Conservation (phyloP, 2,888 invertebrate species). For the Drosophila paranaensis region DNA sequence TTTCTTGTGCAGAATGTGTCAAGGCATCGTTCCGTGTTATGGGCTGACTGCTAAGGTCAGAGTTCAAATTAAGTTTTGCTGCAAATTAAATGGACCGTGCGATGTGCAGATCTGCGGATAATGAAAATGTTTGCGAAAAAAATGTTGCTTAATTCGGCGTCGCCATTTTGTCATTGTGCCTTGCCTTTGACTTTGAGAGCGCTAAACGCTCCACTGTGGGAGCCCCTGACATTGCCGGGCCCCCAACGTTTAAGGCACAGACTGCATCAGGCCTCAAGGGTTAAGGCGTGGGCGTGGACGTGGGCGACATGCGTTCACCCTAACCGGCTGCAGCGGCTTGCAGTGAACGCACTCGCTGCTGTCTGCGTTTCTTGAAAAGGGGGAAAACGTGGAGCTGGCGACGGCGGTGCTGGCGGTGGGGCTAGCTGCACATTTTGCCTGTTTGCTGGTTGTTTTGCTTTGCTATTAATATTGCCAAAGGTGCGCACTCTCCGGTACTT, state of each 20-base stretch:
- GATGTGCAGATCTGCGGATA: conserved; percentile 5
- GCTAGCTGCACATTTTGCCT: conserved; percentile 51
- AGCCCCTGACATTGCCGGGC: conserved; percentile 4
- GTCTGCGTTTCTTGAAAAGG: conserved; percentile 14
- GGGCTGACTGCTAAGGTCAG: conserved; percentile 58
- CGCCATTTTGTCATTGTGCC: conserved; percentile 19
- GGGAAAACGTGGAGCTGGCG: background rate
- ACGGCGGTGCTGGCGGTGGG: background rate
- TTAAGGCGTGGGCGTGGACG: background rate
- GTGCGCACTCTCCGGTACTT: conserved; percentile 77
- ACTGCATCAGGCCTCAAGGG: conserved; percentile 27
- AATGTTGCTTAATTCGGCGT: conserved; percentile 32
- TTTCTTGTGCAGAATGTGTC: conserved; percentile 45
- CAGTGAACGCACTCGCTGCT: conserved; percentile 56
- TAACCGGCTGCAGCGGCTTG: conserved; percentile 22
- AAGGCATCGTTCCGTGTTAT: conserved; percentile 20
- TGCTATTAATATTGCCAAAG: conserved; percentile 79
- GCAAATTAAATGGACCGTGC: conserved; percentile 50
- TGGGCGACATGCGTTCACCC: conserved; percentile 5
- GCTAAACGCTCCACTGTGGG: conserved; percentile 29
- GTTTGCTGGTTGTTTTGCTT: conserved; percentile 55
- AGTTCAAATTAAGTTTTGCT: conserved; percentile 62
- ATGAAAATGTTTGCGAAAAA: conserved; percentile 33
- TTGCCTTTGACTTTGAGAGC: conserved; percentile 44
- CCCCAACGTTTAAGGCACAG: conserved; percentile 46